Conservation (phyloP, 2,797 vertebrate species). For the Myoxocephalus aenaeus region DNA sequence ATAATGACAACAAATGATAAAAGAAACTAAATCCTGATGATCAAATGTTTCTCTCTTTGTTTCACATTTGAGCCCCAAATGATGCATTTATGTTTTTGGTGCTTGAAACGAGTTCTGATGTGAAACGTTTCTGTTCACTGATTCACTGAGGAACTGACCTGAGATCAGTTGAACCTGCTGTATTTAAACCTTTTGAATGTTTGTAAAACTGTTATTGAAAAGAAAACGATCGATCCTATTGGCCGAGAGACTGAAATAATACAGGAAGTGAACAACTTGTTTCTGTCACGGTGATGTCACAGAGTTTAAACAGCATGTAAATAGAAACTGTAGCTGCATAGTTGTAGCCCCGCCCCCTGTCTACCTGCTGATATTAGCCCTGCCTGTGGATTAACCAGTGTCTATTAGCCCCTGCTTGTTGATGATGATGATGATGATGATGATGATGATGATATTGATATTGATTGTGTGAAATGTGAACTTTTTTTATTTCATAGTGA, state of each 20-base stretch:
- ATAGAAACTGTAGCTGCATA: conserved; percentile 44
- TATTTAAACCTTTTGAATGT: background rate
- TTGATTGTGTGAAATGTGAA: conserved; percentile 63
- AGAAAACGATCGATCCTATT: conserved; percentile 5
- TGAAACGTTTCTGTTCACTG: conserved; percentile 6
- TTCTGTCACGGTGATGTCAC: background rate
- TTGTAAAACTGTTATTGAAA: background rate
- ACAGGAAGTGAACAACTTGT: background rate
- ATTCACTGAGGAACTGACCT: conserved; percentile 7
- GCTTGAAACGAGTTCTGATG: background rate
- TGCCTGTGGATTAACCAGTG: background rate
- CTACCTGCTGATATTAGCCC: background rate
- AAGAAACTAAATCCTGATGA: background rate
- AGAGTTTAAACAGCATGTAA: conserved; percentile 35
- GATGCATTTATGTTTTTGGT: background rate
- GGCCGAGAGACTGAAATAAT: background rate
- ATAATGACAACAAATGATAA: background rate
- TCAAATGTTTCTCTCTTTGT: background rate
- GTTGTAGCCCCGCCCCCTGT: conserved; percentile 23
- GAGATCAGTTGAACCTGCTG: conserved; percentile 3
- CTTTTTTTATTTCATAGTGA: conserved; percentile 53
- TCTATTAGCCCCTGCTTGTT: conserved; percentile 26
- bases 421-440: conserved; percentile 14
- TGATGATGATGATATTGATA: too few species aligned
- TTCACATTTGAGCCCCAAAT: background rate